Evolutionary conservation across 2,797 vertebrate genomes (phyloP).

Genomic region (Myotis vivesi): DNA sequence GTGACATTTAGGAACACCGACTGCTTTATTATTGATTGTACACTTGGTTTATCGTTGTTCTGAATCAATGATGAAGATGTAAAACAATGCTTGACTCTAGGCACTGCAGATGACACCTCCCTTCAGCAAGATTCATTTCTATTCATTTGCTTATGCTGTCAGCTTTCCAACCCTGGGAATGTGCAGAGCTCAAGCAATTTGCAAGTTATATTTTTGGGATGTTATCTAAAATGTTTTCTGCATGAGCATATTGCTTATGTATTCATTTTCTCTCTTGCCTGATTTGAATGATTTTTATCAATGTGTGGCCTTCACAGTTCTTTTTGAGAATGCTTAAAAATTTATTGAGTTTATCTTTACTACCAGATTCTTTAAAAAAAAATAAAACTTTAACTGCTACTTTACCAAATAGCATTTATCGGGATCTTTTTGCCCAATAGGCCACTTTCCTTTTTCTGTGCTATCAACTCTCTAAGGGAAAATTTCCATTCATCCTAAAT

Average conservation of each 20-base stretch:
- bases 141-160: slow-evolving; percentile 40
- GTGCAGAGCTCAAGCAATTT: slow-evolving; percentile 17
- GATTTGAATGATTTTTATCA: slow-evolving; percentile 7
- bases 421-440: background rate
- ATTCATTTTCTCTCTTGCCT: slow-evolving; percentile 21
- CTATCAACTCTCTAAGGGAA: background rate
- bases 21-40: slow-evolving; percentile 13
- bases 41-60: slow-evolving; percentile 34
- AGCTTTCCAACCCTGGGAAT: background rate
- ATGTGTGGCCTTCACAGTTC: background rate
- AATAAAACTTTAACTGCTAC: background rate
- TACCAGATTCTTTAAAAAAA: background rate
- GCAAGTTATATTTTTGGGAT: slow-evolving; percentile 25
- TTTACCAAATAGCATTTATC: background rate
- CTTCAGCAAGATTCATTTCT: slow-evolving; percentile 60
- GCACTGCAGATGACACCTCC: background rate
- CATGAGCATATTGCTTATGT: background rate
- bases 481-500: background rate
- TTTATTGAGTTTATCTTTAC: slow-evolving; percentile 1
- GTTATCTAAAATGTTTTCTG: slow-evolving; percentile 8
- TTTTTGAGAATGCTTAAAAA: slow-evolving; percentile 17
- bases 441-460: background rate
- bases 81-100: slow-evolving; percentile 30
- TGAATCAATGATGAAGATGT: slow-evolving; percentile 49
- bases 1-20: background rate